Evolutionary conservation across 1,140 invertebrate species (phyloP).

Genomic region (Thereuonema tuberculata): DNA sequence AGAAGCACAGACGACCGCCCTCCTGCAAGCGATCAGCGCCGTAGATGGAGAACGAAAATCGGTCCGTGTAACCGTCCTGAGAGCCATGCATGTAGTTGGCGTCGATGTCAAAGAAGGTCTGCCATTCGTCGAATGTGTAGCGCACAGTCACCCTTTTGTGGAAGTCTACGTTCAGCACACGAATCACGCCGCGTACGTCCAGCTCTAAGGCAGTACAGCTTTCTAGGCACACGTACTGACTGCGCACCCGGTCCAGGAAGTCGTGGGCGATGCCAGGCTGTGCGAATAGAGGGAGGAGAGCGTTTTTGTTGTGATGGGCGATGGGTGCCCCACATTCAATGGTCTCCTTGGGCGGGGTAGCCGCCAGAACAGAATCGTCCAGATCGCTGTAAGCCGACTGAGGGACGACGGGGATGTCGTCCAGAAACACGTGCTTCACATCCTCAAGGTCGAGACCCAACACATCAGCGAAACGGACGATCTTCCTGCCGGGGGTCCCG

Average conservation of each 20-base stretch:
- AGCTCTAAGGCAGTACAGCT: constrained; percentile 58
- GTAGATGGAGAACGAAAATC: constrained; percentile 60
- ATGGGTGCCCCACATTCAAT: constrained; percentile 4
- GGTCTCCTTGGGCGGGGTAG: not conserved
- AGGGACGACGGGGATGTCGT: constrained; percentile 75
- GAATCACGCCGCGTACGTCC: constrained; percentile 63
- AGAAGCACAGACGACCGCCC: constrained; percentile 62
- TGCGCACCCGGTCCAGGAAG: constrained; percentile 61
- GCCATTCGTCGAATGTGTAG: constrained; percentile 75
- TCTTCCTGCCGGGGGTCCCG: constrained; percentile 80
- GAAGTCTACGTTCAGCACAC: constrained; percentile 79
- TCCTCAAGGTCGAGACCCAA: constrained; percentile 83
- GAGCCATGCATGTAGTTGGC: constrained; percentile 71
- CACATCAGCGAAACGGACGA: constrained; percentile 87
- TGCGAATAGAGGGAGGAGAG: constrained; percentile 59
- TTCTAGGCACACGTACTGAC: constrained; percentile 64
- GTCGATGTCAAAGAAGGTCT: constrained; percentile 56
- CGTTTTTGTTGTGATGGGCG: constrained; percentile 40
- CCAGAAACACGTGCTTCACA: constrained; percentile 64
- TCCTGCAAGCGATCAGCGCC: constrained; percentile 36
- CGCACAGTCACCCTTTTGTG: constrained; percentile 78
- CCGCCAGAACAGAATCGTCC: constrained; percentile 12
- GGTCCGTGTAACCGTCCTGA: constrained; percentile 81
- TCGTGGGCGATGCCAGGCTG: constrained; percentile 57
- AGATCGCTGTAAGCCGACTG: constrained; percentile 51